Base-by-base conservation (phyloP, 2,888 invertebrate species). In the Timandra comae region DNA sequence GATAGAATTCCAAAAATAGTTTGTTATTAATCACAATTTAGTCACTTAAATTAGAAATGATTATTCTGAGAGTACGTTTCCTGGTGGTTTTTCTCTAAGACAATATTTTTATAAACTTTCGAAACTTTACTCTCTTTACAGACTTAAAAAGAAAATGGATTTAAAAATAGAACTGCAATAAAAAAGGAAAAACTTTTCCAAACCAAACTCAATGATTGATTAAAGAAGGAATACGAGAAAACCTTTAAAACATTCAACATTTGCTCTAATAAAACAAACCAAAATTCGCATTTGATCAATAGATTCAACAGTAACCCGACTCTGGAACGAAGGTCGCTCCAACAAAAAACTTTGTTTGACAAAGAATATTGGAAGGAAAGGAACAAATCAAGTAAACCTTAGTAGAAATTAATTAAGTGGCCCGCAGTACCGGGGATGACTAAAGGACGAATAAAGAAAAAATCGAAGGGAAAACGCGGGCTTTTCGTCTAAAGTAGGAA, bases 391-490 rank as follows among this genome's bases (percentile, higher is more conserved):
- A 56, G 58, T 52, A 50, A 51, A 49, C 43, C 65, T 56, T 62
- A 62, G 62, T 64, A 58, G 53, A 67, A 74, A 76, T 75, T 76
- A 79, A 81, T 80, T 76, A 77, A 77, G 69, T 65, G 57, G 12
- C 49, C 52, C 57, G 51, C 56, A 50, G 52, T 53, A 42, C 46
- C 50, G 50, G 56, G 56, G 61, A 65, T 67, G 68, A 16, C 16
- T 16, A 16, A 6, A 16, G 16, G 16, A 67, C 64, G 54, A 59
- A 66, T 64, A 60, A 57, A 52, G 46, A 46, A 51, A 41, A 56
- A 52, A 58, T 53, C 58, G 61, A 57, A 61, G 45, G 39, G 32
- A 36, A 25, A 58, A 58, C 55, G 63, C 70, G 62, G 66, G 16
- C 4, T 5, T 16, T 64, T 61, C 64, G 63, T 57, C 53, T 56